A percentile compares a stretch with the other conserved stretches of the same genome.
These are phyloP conservation scores for Oreonectes daqikongensis DNA, from an alignment of 2,797 vertebrate species.

Conservation along the genomic window DNA sequence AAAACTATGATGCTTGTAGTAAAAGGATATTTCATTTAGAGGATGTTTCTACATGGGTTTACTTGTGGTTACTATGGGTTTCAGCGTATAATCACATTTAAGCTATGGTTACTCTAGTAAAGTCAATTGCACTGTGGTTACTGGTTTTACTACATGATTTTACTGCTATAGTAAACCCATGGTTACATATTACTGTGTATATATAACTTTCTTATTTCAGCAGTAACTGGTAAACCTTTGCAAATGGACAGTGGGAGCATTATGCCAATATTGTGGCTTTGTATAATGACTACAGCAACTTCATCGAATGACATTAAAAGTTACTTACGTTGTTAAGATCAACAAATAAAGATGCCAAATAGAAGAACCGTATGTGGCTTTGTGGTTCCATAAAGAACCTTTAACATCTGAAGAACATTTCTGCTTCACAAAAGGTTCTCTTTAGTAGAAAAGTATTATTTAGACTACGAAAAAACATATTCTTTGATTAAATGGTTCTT, in stretches of 20 bases:
- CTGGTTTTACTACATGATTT: not conserved
- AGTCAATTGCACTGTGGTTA: not conserved
- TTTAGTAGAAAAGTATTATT: too few relatives aligned
- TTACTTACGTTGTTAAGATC: too few relatives aligned
- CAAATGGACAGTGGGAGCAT: not conserved
- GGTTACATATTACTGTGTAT: too few relatives aligned
- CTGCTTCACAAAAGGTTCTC: too few relatives aligned
- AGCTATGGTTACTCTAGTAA: not conserved
- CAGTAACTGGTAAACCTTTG: not conserved
- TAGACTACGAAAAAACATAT: too few relatives aligned
- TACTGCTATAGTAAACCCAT: not conserved
- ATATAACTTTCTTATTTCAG: too few relatives aligned
- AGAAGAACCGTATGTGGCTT: too few relatives aligned
- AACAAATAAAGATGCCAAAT: too few relatives aligned
- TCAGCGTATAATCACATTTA: not conserved
- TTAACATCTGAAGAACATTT: too few relatives aligned
- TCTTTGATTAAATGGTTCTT: too few relatives aligned
- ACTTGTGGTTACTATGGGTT: not conserved
- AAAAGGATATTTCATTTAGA: not conserved
- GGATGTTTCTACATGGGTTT: not conserved
- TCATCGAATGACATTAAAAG: not conserved
- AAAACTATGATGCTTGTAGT: not conserved
- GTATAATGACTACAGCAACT: too few relatives aligned
- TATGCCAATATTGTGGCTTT: constrained; percentile 17
- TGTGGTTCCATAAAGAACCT: too few relatives aligned